phyloP scores from a whole-genome alignment of 2,888 invertebrate species.

The Eugnorisma glareosa region DNA sequence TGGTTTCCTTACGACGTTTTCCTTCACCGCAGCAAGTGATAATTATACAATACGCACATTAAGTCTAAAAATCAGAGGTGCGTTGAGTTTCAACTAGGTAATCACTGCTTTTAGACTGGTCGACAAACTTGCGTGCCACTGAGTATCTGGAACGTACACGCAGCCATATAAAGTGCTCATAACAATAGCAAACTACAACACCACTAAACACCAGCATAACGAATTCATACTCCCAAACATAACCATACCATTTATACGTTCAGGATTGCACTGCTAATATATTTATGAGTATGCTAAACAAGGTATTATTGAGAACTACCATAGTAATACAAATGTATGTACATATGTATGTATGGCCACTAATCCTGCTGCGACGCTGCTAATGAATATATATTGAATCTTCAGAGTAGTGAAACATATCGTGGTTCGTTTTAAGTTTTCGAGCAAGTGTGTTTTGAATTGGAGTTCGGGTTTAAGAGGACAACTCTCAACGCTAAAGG shows the following conservation, averaged over 20 bases:
- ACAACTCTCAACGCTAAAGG: background rate
- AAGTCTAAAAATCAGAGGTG: too few relatives aligned
- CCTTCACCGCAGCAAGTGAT: too few relatives aligned
- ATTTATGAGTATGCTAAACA: conserved; percentile 65
- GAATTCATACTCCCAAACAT: conserved; percentile 25
- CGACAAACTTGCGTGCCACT: too few relatives aligned
- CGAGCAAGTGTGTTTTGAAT: background rate
- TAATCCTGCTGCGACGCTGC: conserved; percentile 44
- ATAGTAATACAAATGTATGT: conserved; percentile 33
- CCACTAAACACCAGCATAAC: conserved; percentile 21
- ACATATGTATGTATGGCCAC: conserved; percentile 26
- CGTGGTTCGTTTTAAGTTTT: conserved; percentile 23
- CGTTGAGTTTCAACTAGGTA: too few relatives aligned
- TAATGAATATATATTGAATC: conserved; percentile 57
- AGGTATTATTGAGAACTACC: conserved; percentile 58
- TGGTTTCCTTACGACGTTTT: too few relatives aligned
- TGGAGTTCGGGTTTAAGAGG: background rate
- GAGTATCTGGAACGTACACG: background rate
- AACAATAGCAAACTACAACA: background rate
- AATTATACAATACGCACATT: too few relatives aligned
- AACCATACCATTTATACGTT: conserved; percentile 33
- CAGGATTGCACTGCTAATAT: conserved; percentile 47
- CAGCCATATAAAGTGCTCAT: background rate
- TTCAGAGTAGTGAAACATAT: conserved; percentile 9
- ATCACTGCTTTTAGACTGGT: too few relatives aligned